These are phyloP conservation scores for Rostratula benghalensis DNA, from an alignment of 2,113 vertebrate species.

Conservation along the genomic window DNA sequence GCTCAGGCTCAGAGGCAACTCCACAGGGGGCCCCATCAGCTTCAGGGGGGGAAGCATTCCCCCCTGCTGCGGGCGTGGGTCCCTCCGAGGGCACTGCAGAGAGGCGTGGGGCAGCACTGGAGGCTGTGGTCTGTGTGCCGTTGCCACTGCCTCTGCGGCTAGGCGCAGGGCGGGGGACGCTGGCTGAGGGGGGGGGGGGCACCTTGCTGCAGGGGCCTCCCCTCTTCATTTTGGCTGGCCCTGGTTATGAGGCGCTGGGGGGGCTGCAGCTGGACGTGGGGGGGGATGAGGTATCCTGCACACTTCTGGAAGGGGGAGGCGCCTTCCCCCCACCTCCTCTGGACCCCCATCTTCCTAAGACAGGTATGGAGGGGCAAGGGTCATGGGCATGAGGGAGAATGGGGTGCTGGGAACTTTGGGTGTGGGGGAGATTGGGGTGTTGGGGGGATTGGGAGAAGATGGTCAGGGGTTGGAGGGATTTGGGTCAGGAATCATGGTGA, in stretches of 20 bases:
- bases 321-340: slow-evolving; percentile 49
- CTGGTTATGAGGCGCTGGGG: slow-evolving; percentile 85
- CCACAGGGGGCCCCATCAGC: background rate
- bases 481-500: background rate
- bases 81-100: slow-evolving; percentile 43
- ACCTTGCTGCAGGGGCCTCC: slow-evolving; percentile 78
- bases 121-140: slow-evolving; percentile 72
- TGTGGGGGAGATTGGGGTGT: background rate
- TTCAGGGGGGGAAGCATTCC: background rate
- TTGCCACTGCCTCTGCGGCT: slow-evolving; percentile 76
- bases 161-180: slow-evolving; percentile 69
- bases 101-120: slow-evolving; percentile 44
- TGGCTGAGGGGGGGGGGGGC: slow-evolving; percentile 80
- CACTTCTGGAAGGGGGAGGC: slow-evolving; percentile 79
- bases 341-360: slow-evolving; percentile 1
- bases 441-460: background rate
- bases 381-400: no score
- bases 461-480: background rate
- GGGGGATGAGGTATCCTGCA: slow-evolving; percentile 82
- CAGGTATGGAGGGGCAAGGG: slow-evolving; percentile 27
- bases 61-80: slow-evolving; percentile 36
- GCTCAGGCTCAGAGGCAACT: slow-evolving; percentile 30
- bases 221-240: slow-evolving; percentile 89
- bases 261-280: slow-evolving; percentile 86
- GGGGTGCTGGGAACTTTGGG: background rate